Evolutionary conservation across 1,140 invertebrate genomes (phyloP), one percentile per base, ranked within the genome.

Genomic region (Pollicipes pollicipes): DNA sequence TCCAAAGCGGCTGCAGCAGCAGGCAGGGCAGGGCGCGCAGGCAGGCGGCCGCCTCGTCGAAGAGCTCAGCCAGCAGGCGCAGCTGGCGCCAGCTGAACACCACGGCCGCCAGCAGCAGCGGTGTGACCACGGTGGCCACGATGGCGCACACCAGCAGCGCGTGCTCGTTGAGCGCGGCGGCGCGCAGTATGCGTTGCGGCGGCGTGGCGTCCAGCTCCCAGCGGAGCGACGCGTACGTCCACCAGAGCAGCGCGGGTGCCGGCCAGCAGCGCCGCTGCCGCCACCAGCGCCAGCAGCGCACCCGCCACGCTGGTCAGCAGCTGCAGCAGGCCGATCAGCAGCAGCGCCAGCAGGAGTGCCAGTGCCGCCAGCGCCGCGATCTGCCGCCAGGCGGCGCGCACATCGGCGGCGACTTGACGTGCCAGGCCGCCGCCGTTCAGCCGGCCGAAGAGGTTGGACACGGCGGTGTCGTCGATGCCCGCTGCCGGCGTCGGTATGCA

Each of bases 11-110:
- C 77, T 95, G 93, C 29, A 94, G 81, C 76, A 95, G 87, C 30
- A 97, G 79, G n/a, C 85, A 86, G 10, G 93, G 93, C 73, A 96
- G 84, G 76, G 87, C 86, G 68, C 86, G 85, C 63, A 97, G 82
- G 77, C 91, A 95, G 73, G 88, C 85, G 17, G 90, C 89, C 32
- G 93, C 91, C 80, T 96, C 93, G 76, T 87, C 86, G 76, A 96
- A 96, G 26, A 97, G 79, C 32, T 86, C 84, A 0, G 90, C 85
- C 72, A 95, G 83, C 75, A 94, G 88, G 30, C 84, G 83, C 1
- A 95, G 85, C 73, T 89, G 85, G 76, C 88, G 89, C 72, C 90
- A 83, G 82, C 95, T 85, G 68, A 70, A 73, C 35, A 89, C 86
- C 73, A 88, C 83, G 21, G 85, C 76, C 88, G 89, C 72, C 90